phyloP scores from a whole-genome alignment of 2,888 invertebrate species.

The Trichopria drosophilae region DNA sequence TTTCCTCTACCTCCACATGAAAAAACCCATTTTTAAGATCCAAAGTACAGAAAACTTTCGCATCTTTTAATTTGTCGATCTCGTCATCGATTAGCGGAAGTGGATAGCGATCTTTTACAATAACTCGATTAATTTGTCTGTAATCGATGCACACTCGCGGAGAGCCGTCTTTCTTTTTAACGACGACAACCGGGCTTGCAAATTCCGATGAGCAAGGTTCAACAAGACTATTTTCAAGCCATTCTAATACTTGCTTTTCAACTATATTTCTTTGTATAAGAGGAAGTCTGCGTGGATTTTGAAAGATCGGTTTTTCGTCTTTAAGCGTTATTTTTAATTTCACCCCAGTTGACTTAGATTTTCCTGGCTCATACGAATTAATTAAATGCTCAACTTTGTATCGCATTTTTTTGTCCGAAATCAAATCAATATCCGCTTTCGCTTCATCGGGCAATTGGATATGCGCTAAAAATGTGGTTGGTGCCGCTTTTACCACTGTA shows the following conservation, averaged over 20 bases:
- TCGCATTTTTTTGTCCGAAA: no score
- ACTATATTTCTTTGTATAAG: slow-evolving; percentile 18
- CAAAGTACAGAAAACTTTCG: neutral
- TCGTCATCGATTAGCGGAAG: slow-evolving; percentile 10
- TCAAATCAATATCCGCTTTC: no score
- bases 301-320: slow-evolving; percentile 11
- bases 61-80: slow-evolving; percentile 7
- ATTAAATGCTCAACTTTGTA: no score
- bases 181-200: slow-evolving; percentile 9
- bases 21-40: slow-evolving; percentile 15
- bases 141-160: slow-evolving; percentile 10
- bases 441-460: no score
- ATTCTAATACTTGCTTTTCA: slow-evolving; percentile 2
- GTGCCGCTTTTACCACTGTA: slow-evolving; percentile 1
- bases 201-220: slow-evolving; percentile 9
- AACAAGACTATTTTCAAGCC: neutral
- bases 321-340: slow-evolving; percentile 35
- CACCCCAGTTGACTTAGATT: slow-evolving; percentile 31
- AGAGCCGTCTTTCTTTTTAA: slow-evolving; percentile 7
- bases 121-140: slow-evolving; percentile 9
- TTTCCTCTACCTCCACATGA: slow-evolving; percentile 9
- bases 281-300: slow-evolving; percentile 33
- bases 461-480: slow-evolving; percentile 1
- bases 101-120: slow-evolving; percentile 12
- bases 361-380: slow-evolving; percentile 38